Conservation (phyloP, 2,113 vertebrate genomes). For the Bungarus multicinctus region DNA sequence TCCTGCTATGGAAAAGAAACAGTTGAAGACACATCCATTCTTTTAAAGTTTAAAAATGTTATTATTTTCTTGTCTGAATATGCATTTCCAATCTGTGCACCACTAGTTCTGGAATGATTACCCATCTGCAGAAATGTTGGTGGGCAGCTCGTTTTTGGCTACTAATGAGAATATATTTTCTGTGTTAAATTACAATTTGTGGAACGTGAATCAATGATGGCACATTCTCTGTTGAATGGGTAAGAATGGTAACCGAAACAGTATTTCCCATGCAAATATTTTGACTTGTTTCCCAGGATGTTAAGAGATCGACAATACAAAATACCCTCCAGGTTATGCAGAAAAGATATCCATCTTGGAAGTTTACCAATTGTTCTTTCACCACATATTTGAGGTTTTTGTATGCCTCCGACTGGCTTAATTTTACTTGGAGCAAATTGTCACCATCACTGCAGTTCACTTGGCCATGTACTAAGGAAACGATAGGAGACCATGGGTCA, state of each 20-base stretch:
- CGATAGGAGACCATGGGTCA: not conserved
- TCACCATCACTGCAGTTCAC: not conserved
- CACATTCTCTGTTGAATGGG: not conserved
- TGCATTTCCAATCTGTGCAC: not conserved
- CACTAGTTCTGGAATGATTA: not conserved
- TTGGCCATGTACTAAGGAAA: constrained; percentile 22
- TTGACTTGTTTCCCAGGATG: not conserved
- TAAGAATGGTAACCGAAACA: not conserved
- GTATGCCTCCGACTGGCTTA: not conserved
- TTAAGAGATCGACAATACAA: not conserved
- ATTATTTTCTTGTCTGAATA: not conserved
- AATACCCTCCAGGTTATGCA: not conserved
- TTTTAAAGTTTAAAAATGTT: not conserved
- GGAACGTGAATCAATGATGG: not conserved
- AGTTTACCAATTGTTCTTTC: constrained; percentile 2
- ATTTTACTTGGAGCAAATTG: constrained; percentile 17
- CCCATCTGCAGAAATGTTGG: not conserved
- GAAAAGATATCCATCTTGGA: not conserved
- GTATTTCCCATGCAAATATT: not conserved
- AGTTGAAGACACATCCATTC: not conserved
- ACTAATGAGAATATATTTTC: not conserved
- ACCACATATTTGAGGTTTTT: constrained; percentile 26
- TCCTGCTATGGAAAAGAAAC: not conserved
- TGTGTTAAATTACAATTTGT: not conserved
- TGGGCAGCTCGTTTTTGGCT: not conserved